Evolutionary conservation across 2,113 vertebrate species (phyloP).

Genomic region (Leucosticte australis): DNA sequence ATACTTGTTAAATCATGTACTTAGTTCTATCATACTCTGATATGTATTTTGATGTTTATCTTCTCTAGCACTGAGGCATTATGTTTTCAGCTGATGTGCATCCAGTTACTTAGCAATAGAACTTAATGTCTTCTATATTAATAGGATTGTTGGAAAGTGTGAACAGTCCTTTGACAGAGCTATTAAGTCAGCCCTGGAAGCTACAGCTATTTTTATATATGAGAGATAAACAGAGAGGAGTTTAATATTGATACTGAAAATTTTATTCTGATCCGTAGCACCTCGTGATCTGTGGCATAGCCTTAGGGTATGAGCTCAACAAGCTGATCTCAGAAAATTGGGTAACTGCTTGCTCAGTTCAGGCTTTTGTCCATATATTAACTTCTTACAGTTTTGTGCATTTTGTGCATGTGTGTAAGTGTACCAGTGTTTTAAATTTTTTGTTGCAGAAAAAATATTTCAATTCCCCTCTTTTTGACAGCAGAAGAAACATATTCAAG

Average conservation of each 20-base stretch:
- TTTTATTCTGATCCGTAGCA: not conserved
- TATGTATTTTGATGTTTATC: not conserved
- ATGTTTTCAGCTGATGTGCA: slow-evolving; percentile 12
- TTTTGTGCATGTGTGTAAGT: not conserved
- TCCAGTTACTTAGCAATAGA: slow-evolving; percentile 47
- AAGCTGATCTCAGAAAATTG: not conserved
- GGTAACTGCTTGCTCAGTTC: not conserved
- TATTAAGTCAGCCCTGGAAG: slow-evolving; percentile 37
- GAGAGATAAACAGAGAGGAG: not conserved
- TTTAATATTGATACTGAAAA: slow-evolving; percentile 29
- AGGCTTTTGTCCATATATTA: not conserved
- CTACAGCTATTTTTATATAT: slow-evolving; percentile 40
- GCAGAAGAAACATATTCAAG: not conserved
- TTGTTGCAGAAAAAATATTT: not conserved
- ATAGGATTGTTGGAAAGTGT: not conserved
- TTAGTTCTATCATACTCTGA: not conserved
- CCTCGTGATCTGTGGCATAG: not conserved
- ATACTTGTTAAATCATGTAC: not conserved
- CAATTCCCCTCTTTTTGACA: not conserved
- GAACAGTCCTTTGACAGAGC: slow-evolving; percentile 21
- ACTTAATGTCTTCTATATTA: slow-evolving; percentile 17
- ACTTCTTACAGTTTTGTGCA: not conserved
- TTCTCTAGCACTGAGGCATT: not conserved
- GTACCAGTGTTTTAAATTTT: not conserved
- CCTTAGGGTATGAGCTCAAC: not conserved